Conservation (phyloP, 2,797 vertebrate species). For the Anguilla marmorata region DNA sequence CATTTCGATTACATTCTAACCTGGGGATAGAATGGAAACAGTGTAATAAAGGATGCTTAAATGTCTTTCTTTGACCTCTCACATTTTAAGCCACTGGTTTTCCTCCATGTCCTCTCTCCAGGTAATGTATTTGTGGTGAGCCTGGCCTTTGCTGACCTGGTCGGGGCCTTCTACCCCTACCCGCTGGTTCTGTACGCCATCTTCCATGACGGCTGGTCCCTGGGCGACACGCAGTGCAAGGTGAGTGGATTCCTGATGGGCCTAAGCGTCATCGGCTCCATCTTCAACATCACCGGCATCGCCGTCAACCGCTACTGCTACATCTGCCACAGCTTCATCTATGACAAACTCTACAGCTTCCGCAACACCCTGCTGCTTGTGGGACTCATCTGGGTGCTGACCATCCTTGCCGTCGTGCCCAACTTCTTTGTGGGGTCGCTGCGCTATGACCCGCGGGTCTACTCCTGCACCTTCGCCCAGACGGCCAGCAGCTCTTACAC, state of each 20-base stretch:
- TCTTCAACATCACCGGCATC: conserved; percentile 81
- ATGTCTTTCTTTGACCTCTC: neutral
- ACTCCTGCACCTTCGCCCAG: conserved; percentile 82
- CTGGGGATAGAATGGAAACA: neutral
- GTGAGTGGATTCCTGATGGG: conserved; percentile 82
- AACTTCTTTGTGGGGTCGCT: conserved; percentile 80
- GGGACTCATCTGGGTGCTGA: conserved; percentile 77
- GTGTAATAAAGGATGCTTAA: neutral
- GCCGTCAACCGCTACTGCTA: conserved; percentile 72
- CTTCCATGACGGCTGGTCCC: conserved; percentile 77
- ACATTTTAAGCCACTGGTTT: neutral
- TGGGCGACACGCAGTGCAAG: conserved; percentile 77
- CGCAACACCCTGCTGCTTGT: conserved; percentile 77
- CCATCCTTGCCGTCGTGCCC: conserved; percentile 75
- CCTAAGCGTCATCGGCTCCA: conserved; percentile 81
- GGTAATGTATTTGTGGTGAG: conserved; percentile 79
- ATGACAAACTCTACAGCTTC: conserved; percentile 69
- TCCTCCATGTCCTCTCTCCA: conserved; percentile 37
- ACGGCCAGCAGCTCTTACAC: conserved; percentile 80
- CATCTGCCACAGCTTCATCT: too few relatives aligned
- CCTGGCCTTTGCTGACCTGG: conserved; percentile 75
- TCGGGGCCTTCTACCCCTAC: conserved; percentile 78
- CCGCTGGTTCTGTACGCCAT: conserved; percentile 76
- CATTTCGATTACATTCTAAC: neutral
- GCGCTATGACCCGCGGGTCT: conserved; percentile 77